Percentiles rank a stretch among this genome's conserved stretches.
Evolutionary conservation across 2,113 vertebrate species (phyloP).

Genomic region (Pithys albifrons): DNA sequence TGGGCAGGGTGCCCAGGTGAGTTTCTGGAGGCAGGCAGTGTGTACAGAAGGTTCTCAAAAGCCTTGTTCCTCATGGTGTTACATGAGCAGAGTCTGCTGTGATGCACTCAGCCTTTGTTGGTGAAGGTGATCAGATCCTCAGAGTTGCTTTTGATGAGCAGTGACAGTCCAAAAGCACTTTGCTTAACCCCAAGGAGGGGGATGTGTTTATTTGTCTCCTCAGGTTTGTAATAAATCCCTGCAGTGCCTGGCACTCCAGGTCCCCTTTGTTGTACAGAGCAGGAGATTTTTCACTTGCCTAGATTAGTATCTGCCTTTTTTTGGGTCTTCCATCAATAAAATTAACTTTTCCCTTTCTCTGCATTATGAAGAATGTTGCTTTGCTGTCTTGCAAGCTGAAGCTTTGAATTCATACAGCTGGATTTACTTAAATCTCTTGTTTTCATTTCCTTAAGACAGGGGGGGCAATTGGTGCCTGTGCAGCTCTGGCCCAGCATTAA

Average conservation of each 20-base stretch:
- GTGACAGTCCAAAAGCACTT: not conserved
- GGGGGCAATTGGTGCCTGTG: not conserved
- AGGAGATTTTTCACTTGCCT: not conserved
- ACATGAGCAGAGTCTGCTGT: fast-evolving
- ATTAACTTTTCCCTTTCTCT: not conserved
- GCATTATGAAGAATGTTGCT: not conserved
- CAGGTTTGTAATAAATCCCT: not conserved
- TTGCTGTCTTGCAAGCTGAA: not conserved
- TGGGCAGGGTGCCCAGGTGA: not conserved
- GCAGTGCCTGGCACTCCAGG: not conserved
- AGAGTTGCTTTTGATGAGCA: not conserved
- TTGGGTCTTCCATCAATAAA: not conserved
- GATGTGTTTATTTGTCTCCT: not conserved
- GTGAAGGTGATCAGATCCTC: not conserved
- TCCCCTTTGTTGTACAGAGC: not conserved
- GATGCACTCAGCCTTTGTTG: fast-evolving
- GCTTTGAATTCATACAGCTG: not conserved
- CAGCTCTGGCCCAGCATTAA: not conserved
- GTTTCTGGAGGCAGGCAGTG: not conserved
- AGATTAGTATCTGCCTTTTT: not conserved
- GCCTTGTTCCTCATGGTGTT: fast-evolving
- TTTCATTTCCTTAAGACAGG: not conserved
- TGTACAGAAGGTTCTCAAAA: not conserved
- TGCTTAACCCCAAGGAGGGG: not conserved
- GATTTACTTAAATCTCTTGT: not conserved